These are phyloP conservation scores for Malacosoma neustria DNA, from an alignment of 2,888 invertebrate species.

Conservation along the genomic window DNA sequence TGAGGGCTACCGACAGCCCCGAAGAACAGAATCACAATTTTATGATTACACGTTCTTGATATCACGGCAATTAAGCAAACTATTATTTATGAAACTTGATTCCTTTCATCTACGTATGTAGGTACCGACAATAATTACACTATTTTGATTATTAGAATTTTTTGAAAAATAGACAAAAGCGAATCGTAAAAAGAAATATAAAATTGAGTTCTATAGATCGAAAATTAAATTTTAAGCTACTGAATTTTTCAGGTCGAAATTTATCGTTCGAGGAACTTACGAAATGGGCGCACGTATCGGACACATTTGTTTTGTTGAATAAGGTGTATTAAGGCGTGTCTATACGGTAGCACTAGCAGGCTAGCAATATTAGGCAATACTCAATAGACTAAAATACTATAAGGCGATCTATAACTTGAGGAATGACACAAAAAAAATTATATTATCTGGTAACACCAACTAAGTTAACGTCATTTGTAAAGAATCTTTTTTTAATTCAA, in stretches of 20 bases:
- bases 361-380: too few species aligned
- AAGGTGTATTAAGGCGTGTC: conserved; percentile 19
- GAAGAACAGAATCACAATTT: conserved; percentile 20
- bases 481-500: too few species aligned
- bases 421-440: not conserved
- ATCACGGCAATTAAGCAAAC: conserved; percentile 47
- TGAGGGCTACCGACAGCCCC: conserved; percentile 32
- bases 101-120: conserved; percentile 58
- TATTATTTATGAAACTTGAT: conserved; percentile 68
- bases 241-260: not conserved
- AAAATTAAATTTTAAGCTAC: conserved; percentile 13
- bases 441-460: too few species aligned
- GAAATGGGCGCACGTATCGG: conserved; percentile 73
- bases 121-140: conserved; percentile 42
- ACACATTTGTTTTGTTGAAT: conserved; percentile 74
- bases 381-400: not conserved
- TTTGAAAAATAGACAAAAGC: conserved; percentile 21
- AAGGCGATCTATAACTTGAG: not conserved
- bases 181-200: conserved; percentile 14
- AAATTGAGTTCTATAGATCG: conserved; percentile 24
- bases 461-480: too few species aligned
- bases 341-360: conserved; percentile 29
- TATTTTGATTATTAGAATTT: conserved; percentile 32
- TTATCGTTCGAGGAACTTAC: conserved; percentile 52
- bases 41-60: conserved; percentile 25